Conservation (phyloP, 1,140 invertebrate species). For the Zaprionus nigranus region DNA sequence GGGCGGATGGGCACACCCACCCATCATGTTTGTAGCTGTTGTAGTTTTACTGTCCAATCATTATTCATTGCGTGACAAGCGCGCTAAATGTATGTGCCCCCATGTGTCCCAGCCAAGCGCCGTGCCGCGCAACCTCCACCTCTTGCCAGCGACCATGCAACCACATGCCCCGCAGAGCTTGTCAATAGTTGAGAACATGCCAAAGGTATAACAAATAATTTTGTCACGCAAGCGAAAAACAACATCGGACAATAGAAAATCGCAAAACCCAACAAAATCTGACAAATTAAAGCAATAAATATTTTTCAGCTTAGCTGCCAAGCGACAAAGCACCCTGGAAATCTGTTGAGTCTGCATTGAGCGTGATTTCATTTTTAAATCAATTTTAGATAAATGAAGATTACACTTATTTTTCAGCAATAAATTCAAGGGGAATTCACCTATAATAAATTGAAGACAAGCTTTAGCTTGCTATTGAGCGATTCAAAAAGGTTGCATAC, state of each 20-base stretch:
- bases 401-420: neutral
- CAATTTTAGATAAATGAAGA: conserved; percentile 1
- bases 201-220: conserved; percentile 73
- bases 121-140: neutral
- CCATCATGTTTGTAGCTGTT: conserved; percentile 28
- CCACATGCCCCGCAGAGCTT: conserved; percentile 33
- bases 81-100: conserved; percentile 73
- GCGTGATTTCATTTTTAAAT: neutral
- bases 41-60: conserved; percentile 65
- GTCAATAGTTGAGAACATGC: conserved; percentile 72
- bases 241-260: conserved; percentile 44
- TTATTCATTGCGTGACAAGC: conserved; percentile 83
- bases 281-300: conserved; percentile 5
- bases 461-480: neutral
- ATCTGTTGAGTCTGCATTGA: neutral
- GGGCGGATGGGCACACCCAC: conserved; percentile 14
- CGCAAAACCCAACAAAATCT: conserved; percentile 8
- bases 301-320: neutral
- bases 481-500: neutral
- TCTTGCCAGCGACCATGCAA: neutral
- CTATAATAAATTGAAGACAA: neutral
- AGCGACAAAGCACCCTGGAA: neutral
- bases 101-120: conserved; percentile 16
- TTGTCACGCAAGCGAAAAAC: conserved; percentile 40
- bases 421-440: neutral